Percentiles rank a stretch among this genome's conserved stretches.
These are phyloP conservation scores for Fratercula arctica DNA, from an alignment of 2,797 vertebrate species.

Conservation along the genomic window DNA sequence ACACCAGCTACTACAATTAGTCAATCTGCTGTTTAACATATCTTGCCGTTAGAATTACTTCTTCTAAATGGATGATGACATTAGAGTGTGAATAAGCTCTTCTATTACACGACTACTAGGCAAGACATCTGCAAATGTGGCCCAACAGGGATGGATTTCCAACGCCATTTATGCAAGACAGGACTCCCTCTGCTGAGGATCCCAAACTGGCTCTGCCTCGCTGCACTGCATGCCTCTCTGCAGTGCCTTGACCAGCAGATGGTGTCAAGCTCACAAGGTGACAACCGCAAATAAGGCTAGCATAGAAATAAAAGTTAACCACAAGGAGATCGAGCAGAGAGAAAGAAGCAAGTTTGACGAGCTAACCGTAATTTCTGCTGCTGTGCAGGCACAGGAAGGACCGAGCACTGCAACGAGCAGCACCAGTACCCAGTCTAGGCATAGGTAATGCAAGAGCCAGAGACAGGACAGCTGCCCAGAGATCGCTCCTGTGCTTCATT, in stretches of 20 bases:
- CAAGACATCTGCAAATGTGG: background rate
- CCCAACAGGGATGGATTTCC: background rate
- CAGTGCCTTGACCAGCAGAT: background rate
- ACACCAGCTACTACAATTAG: background rate
- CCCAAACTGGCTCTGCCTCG: background rate
- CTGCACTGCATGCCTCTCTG: rapidly evolving
- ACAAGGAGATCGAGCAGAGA: background rate
- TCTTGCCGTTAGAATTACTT: background rate
- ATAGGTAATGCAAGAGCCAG: rapidly evolving
- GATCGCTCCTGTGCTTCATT: background rate
- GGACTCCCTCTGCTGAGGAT: background rate
- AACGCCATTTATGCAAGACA: background rate
- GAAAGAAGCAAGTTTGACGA: background rate
- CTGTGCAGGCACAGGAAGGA: background rate
- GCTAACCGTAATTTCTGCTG: background rate
- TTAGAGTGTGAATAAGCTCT: background rate
- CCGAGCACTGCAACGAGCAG: background rate
- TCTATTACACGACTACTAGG: background rate
- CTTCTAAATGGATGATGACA: background rate
- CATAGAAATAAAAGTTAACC: background rate
- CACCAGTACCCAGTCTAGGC: rapidly evolving
- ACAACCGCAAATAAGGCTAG: background rate
- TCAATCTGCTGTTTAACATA: background rate
- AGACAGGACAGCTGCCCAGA: background rate
- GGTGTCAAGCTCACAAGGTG: background rate